phyloP scores from a whole-genome alignment of 1,140 invertebrate species.

The Nasonia giraulti region DNA sequence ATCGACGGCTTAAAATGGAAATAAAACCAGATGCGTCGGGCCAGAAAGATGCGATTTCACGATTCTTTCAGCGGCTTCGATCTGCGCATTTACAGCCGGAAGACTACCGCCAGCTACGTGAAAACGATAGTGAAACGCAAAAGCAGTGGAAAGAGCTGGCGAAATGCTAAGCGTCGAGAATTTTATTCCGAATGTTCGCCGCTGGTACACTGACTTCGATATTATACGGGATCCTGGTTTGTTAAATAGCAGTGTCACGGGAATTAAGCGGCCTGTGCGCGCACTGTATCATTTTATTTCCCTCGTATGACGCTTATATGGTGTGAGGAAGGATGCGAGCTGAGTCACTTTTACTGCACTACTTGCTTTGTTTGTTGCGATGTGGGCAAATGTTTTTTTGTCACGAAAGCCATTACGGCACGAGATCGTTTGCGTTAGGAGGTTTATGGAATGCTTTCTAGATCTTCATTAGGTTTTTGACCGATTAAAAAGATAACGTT shows the following conservation, averaged over 20 bases:
- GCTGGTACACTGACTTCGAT: slow-evolving; percentile 18
- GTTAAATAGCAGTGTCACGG: slow-evolving; percentile 31
- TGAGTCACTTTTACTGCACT: slow-evolving; percentile 50
- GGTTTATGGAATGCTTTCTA: neutral
- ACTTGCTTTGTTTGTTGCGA: slow-evolving; percentile 39
- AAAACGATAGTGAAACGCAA: slow-evolving; percentile 65
- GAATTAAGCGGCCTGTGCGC: neutral
- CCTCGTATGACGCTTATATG: neutral
- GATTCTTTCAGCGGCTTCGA: neutral
- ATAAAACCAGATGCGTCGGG: neutral
- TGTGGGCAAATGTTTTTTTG: neutral
- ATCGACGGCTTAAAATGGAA: neutral
- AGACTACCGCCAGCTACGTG: too few relatives aligned
- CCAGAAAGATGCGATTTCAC: neutral
- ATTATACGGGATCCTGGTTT: slow-evolving; percentile 36
- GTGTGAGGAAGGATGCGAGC: slow-evolving; percentile 19
- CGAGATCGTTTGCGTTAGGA: neutral
- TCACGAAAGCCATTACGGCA: neutral
- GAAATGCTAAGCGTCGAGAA: neutral
- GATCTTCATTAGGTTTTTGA: neutral
- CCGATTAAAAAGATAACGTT: neutral
- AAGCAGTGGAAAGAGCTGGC: neutral
- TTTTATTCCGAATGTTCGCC: neutral
- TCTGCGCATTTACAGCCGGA: too few relatives aligned
- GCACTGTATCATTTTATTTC: slow-evolving; percentile 25